Base-by-base conservation (phyloP, 2,888 invertebrate species). In the Scrobipalpa costella region DNA sequence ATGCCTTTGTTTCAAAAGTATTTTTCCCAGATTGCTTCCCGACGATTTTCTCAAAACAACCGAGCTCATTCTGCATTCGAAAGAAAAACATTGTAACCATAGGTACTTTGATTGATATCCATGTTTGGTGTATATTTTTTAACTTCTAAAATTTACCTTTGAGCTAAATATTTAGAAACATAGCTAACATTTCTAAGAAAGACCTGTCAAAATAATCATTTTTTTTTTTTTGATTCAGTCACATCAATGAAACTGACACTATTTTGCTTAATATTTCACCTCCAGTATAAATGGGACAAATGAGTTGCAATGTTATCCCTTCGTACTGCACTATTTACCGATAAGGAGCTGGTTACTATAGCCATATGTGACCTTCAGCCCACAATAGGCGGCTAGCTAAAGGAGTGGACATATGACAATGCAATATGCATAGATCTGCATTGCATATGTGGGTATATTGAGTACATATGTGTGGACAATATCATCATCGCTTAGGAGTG, bases 281-380 rank as follows among this genome's bases (percentile, higher is more conserved):
- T 27, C 27, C 27, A 3, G 27, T 27, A 27, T 3, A 27, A 27
- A 27, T 27, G 27, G 27, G 5, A 3, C 3, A 40, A 13, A 11
- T 40, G 3, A 40, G 3, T 13, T 13, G 44, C 44, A 44, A 44
- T 15, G 15, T 8, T 44, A n/a, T 44, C 44, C n/a, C 6, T n/a
- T 44, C 15, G 44, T n/a, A 44, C 7, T 44, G 27, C 27, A 49
- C 1, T 21, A 21, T 21, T 21, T 52, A 52, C 21, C 27, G 21
- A 52, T 21, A 52, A 21, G 50, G 50, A 19, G 44, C 69, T 19
- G 38, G 66, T 63, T 69, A 70, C 71, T 75, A 52, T 19, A 61
- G 74, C 81, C 80, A 80, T 83, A 76, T 68, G 69, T 74, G 88
- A 85, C 90, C 90, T 90, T 90, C 85, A 73, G 68, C 73, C 74